phyloP scores from a whole-genome alignment of 2,888 invertebrate species.

The Parnassius orleans region DNA sequence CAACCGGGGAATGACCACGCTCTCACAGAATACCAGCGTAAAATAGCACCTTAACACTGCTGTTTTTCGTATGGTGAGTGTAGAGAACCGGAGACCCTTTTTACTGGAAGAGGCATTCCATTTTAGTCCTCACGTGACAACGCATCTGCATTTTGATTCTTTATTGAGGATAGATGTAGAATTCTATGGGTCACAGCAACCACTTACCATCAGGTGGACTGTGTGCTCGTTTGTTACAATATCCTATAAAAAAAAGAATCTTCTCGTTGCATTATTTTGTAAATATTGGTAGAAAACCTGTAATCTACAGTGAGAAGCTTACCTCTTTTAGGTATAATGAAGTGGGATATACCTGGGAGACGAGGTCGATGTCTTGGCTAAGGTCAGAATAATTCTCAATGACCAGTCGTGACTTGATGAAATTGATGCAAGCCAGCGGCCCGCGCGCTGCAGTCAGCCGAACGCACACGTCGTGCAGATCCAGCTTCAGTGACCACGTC shows the following conservation, averaged over 20 bases:
- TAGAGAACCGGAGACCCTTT: no score
- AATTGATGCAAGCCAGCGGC: slow-evolving; percentile 92
- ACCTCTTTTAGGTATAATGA: not conserved
- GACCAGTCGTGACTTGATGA: slow-evolving; percentile 92
- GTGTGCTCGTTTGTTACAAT: no score
- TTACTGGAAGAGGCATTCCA: no score
- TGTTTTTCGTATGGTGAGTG: no score
- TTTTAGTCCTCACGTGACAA: no score
- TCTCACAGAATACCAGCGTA: no score
- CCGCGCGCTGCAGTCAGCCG: slow-evolving; percentile 83
- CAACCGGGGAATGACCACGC: no score
- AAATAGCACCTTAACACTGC: no score
- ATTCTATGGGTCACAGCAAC: no score
- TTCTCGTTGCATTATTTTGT: not conserved
- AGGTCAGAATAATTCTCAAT: slow-evolving; percentile 93
- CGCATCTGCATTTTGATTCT: no score
- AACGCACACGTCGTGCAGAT: slow-evolving; percentile 92
- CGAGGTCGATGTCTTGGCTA: slow-evolving; percentile 94
- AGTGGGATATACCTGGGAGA: slow-evolving; percentile 85
- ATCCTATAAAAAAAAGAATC: not conserved
- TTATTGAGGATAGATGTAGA: no score
- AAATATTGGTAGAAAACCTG: not conserved
- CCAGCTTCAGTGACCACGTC: slow-evolving; percentile 87
- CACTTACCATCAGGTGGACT: no score
- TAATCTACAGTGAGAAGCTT: not conserved